These are phyloP conservation scores for Dasysyrphus tricinctus DNA, from an alignment of 2,888 invertebrate species.

Conservation along the genomic window DNA sequence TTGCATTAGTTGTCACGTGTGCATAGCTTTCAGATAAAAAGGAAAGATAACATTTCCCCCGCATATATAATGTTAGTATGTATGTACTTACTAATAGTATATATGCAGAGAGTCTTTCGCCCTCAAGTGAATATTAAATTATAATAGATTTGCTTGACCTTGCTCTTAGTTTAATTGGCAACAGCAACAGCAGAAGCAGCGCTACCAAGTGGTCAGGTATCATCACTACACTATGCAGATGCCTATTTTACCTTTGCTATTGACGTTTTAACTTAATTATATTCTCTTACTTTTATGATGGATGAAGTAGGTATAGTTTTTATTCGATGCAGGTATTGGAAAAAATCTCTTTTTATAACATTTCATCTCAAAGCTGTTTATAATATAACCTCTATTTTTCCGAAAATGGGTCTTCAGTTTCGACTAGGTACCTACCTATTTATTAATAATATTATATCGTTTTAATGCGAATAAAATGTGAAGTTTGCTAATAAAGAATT, in stretches of 20 bases:
- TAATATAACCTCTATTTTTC: no score
- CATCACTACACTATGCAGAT: not conserved
- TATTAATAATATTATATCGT: no score
- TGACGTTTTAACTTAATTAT: not conserved
- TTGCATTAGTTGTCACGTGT: constrained; percentile 67
- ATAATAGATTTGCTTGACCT: constrained; percentile 62
- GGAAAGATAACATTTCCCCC: constrained; percentile 47
- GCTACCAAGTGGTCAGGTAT: constrained; percentile 5
- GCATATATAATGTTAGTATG: not conserved
- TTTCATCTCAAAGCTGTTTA: no score
- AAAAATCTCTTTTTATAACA: not conserved
- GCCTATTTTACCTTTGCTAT: not conserved
- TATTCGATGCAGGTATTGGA: not conserved
- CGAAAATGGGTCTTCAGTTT: no score
- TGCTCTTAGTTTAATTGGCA: constrained; percentile 58
- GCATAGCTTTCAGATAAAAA: constrained; percentile 46
- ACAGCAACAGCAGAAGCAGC: constrained; percentile 5
- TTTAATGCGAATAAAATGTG: no score
- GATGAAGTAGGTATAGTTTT: not conserved
- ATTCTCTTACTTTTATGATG: not conserved
- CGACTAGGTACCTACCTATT: not conserved
- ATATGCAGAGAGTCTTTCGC: constrained; percentile 12
- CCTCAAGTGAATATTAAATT: constrained; percentile 39
- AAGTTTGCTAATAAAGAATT: not conserved
- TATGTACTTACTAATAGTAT: not conserved